phyloP scores from a whole-genome alignment of 2,113 vertebrate species.

The Rhea pennata region DNA sequence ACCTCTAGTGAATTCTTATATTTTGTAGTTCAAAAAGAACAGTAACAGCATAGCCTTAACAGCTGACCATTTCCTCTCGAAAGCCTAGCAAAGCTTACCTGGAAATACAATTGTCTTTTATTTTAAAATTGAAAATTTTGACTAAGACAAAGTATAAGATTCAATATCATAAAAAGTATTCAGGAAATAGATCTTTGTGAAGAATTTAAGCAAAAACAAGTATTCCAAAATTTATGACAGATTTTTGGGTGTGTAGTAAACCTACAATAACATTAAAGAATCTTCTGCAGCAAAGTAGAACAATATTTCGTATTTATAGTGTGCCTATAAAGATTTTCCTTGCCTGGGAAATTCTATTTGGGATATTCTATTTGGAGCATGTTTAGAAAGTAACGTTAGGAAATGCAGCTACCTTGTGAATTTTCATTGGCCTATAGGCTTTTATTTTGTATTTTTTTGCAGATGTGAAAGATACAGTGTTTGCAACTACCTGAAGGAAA shows the following conservation, averaged over 20 bases:
- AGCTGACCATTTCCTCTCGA: neutral
- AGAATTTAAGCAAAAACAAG: neutral
- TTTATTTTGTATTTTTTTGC: neutral
- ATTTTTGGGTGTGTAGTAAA: neutral
- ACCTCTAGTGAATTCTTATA: neutral
- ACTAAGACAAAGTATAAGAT: neutral
- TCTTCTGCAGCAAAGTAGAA: neutral
- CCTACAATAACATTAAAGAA: neutral
- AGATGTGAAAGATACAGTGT: neutral
- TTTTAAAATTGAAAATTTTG: neutral
- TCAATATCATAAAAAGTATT: neutral
- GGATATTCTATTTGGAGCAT: neutral
- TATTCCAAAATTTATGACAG: neutral
- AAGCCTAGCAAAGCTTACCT: neutral
- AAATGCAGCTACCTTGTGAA: neutral
- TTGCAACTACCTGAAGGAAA: neutral
- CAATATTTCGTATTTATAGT: neutral
- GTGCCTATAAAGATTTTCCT: neutral
- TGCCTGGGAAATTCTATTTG: neutral
- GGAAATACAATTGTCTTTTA: neutral
- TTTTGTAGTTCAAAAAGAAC: neutral
- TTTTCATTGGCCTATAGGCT: neutral
- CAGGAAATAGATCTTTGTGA: neutral
- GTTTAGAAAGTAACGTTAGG: neutral
- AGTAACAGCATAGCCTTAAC: neutral